phyloP scores from a whole-genome alignment of 2,888 invertebrate genomes.

The Cenopis cana region DNA sequence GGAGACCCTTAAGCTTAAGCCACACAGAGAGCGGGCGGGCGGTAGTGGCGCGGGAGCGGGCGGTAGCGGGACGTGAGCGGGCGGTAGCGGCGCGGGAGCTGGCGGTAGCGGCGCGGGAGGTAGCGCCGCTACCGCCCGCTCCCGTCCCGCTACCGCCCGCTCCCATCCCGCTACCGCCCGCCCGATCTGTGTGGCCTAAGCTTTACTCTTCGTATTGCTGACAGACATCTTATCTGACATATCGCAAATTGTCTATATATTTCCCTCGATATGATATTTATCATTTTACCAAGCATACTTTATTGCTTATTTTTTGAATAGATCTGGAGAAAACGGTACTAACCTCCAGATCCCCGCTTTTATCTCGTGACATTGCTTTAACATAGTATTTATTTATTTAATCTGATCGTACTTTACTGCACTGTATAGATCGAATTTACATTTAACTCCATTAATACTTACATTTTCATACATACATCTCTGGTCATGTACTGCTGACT shows the following conservation, averaged over 20 bases:
- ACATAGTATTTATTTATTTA: background rate
- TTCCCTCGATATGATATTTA: background rate
- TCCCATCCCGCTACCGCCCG: no score
- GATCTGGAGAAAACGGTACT: background rate
- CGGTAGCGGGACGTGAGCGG: no score
- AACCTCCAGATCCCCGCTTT: background rate
- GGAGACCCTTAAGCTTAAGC: no score
- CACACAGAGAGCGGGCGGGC: no score
- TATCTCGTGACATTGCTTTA: background rate
- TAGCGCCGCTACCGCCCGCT: no score
- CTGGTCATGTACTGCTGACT: conserved; percentile 13
- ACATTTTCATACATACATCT: conserved; percentile 26
- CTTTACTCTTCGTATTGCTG: background rate
- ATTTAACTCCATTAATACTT: background rate
- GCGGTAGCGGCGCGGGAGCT: no score
- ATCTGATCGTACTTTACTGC: no score
- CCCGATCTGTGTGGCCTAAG: no score
- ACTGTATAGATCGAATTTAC: background rate
- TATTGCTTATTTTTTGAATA: background rate
- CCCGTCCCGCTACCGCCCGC: no score
- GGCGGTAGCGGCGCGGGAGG: no score
- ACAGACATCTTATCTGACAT: background rate
- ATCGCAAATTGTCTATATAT: no score
- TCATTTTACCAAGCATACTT: background rate
- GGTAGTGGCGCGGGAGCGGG: no score